These are phyloP conservation scores for Sitta europaea DNA, from an alignment of 2,113 vertebrate species.

Conservation along the genomic window DNA sequence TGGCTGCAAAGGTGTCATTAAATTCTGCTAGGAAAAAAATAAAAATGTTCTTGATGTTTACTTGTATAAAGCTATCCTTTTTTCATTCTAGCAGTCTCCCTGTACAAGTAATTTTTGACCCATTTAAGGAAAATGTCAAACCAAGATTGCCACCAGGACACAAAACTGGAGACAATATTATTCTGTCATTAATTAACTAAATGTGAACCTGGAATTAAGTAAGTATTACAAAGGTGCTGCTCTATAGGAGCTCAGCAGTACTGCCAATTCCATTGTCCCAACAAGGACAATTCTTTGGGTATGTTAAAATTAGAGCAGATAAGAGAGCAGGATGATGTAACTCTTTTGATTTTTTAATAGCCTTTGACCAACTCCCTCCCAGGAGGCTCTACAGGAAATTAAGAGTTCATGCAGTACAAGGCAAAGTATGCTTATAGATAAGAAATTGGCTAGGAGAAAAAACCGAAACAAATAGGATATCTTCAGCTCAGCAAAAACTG, in stretches of 20 bases:
- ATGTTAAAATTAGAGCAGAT: neutral
- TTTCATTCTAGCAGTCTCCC: neutral
- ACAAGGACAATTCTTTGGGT: neutral
- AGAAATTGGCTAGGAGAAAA: neutral
- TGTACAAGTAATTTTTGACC: neutral
- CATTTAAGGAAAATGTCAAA: constrained; percentile 33
- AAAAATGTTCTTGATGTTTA: constrained; percentile 8
- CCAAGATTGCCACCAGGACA: neutral
- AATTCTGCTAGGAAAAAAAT: neutral
- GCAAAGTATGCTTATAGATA: neutral
- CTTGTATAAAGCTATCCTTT: neutral
- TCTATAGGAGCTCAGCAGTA: neutral
- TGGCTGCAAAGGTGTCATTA: neutral
- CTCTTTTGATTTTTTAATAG: neutral
- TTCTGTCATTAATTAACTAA: neutral
- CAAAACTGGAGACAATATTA: neutral
- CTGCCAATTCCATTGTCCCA: neutral
- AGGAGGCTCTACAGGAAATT: neutral
- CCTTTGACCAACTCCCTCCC: neutral
- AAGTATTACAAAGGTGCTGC: neutral
- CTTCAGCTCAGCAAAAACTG: neutral
- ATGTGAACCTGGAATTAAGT: neutral
- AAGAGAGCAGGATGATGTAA: neutral
- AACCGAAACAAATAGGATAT: neutral
- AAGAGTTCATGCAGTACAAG: neutral